Evolutionary conservation across 2,888 invertebrate species (phyloP).

Genomic region (Diarsia brunnea): DNA sequence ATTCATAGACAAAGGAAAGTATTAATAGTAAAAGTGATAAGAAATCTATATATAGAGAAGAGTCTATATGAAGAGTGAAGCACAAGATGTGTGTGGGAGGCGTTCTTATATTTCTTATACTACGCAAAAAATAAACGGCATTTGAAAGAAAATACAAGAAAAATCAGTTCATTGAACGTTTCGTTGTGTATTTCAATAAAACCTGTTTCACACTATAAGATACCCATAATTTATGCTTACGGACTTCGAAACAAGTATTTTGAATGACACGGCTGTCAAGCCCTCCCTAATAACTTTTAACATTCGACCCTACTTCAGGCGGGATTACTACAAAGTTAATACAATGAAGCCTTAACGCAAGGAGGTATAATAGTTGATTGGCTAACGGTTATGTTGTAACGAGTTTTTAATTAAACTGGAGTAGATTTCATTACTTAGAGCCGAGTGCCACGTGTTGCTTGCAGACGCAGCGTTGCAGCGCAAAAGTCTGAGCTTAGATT

Average conservation of each 20-base stretch:
- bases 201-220: not conserved
- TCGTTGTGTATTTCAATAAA: conserved; percentile 1
- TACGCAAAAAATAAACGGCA: not conserved
- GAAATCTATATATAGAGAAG: not conserved
- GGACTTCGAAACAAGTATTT: conserved; percentile 72
- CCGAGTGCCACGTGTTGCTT: conserved; percentile 84
- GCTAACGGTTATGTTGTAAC: conserved; percentile 76
- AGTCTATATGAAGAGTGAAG: not conserved
- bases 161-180: not conserved
- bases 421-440: conserved; percentile 86
- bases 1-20: not conserved
- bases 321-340: conserved; percentile 77
- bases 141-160: not conserved
- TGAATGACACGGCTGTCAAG: conserved; percentile 67
- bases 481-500: conserved; percentile 86
- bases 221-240: conserved; percentile 43
- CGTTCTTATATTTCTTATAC: conserved; percentile 3
- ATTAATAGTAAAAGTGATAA: not conserved
- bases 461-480: conserved; percentile 71
- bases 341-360: conserved; percentile 46
- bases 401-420: conserved; percentile 83
- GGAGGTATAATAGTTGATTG: conserved; percentile 78
- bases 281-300: conserved; percentile 80
- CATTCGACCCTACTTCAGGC: conserved; percentile 74
- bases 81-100: not conserved